These are phyloP conservation scores for Hypotaenidia philippensis DNA, from an alignment of 2,797 vertebrate species.

Conservation along the genomic window DNA sequence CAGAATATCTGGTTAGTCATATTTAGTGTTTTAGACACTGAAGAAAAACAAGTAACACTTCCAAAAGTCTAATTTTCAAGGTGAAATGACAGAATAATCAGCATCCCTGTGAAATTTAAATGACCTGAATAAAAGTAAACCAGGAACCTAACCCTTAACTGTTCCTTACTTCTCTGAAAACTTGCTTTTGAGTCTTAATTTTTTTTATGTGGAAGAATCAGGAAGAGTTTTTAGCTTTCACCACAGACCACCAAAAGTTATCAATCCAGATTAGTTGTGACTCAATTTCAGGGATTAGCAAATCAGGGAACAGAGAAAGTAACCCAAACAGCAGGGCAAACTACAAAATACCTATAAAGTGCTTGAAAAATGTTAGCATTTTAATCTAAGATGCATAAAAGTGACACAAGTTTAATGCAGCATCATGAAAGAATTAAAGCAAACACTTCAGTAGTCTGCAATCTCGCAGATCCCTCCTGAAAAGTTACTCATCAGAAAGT, in stretches of 20 bases:
- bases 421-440: background rate
- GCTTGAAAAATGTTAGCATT: background rate
- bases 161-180: background rate
- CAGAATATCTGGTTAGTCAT: background rate
- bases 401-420: background rate
- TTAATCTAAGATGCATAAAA: background rate
- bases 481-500: background rate
- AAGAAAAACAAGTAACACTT: background rate
- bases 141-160: background rate
- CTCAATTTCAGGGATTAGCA: background rate
- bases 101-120: background rate
- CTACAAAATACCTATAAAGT: background rate
- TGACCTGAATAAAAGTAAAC: background rate
- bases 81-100: background rate
- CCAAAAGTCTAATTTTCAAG: background rate
- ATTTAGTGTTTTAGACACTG: background rate
- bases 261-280: background rate
- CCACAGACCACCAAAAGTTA: background rate
- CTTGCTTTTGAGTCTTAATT: background rate
- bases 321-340: background rate
- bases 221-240: background rate
- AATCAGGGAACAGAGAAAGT: background rate
- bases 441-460: background rate
- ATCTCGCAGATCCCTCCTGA: background rate
- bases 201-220: background rate